Evolutionary conservation across 2,888 invertebrate genomes (phyloP).

Genomic region (Pyrocoelia pectoralis): DNA sequence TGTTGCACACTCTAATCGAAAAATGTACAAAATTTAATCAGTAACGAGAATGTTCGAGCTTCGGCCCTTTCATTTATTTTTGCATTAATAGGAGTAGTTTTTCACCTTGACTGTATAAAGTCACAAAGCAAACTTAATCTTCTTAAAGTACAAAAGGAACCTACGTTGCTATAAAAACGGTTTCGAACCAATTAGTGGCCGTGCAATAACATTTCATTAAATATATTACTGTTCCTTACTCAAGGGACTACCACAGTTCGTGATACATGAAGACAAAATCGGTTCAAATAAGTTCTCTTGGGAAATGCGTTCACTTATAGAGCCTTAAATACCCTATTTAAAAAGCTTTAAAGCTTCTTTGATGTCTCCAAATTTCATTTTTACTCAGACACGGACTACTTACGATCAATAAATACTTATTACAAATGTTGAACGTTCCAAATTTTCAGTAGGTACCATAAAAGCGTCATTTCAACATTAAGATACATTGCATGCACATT

Average conservation of each 20-base stretch:
- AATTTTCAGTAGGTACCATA: no score
- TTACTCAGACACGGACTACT: no score
- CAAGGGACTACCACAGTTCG: conserved; percentile 25
- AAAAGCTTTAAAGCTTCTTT: neutral
- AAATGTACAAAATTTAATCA: neutral
- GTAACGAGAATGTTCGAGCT: neutral
- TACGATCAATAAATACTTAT: no score
- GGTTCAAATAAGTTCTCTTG: conserved; percentile 25
- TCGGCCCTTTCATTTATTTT: neutral
- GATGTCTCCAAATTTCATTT: neutral
- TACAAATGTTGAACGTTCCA: no score
- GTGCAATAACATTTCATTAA: conserved; percentile 34
- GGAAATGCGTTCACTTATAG: conserved; percentile 18
- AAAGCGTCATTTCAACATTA: no score
- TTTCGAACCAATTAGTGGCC: conserved; percentile 30
- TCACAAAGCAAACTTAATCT: conserved; percentile 23
- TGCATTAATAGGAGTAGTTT: neutral
- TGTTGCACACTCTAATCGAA: conserved; percentile 19
- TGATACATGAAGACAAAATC: conserved; percentile 30
- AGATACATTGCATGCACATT: no score
- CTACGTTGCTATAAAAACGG: conserved; percentile 25
- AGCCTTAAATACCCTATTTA: neutral
- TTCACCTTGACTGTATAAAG: neutral
- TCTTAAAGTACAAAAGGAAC: conserved; percentile 31
- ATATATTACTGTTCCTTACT: conserved; percentile 32